Evolutionary conservation across 2,888 invertebrate genomes (phyloP), one percentile per base, ranked within the genome.

Genomic region (Melitaea athalia): DNA sequence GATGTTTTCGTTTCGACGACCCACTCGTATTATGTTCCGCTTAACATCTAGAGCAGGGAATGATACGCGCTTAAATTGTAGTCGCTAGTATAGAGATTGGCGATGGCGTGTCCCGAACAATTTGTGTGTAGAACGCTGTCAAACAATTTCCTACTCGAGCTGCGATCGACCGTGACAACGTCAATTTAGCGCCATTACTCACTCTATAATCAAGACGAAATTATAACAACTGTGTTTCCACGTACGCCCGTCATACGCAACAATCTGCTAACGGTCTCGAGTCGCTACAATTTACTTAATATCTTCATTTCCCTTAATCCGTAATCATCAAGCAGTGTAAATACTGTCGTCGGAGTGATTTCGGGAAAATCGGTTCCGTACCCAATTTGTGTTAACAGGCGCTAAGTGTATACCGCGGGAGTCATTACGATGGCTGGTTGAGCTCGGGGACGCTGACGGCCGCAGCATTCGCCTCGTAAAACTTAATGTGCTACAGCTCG

Each of bases 211-310:
- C 57, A 42, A 38, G 57, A n/a, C 38, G n/a, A 57, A 57, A 38
- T 57, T 63, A 7, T 5, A 38, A 38, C 38, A 7, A 38, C 38
- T 5, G 5, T 2, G 8, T 38, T 8, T 57, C 47, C 47, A 38
- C 17, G 15, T 57, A 50, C 17, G 8, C 15, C 59, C 59, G 43
- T 45, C n/a, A 65, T 65, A 57, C 38, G 14, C 15, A 57, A 15
- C 57, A 33, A 33, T 65, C 60, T 60, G 45, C 60, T 52, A 60
- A 60, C 33, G 65, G 31, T 6, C 52, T 60, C 43, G 50, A 24
- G 60, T 60, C 59, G 65, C 45, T 43, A 43, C 52, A 50, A 65
- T 65, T 65, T 60, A 65, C 52, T 65, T 65, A 65, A 65, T 65
- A 60, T 60, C 59, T 65, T 65, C 59, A 65, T 65, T 65, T 60